Conservation (phyloP, 2,113 vertebrate species). For the Archilochus colubris region DNA sequence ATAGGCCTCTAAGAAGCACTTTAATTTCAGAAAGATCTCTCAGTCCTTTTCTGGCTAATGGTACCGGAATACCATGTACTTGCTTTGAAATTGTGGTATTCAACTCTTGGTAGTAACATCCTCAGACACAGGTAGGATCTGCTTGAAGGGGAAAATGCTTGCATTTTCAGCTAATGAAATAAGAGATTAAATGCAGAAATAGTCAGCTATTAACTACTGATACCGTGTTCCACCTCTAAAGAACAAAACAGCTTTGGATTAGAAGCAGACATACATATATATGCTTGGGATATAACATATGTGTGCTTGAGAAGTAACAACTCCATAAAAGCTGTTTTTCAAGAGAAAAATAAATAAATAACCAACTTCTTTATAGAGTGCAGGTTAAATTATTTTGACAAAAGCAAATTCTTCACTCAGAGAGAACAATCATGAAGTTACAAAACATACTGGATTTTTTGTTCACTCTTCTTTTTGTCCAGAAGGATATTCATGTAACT, state of each 20-base stretch:
- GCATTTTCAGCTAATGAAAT: conserved; percentile 21
- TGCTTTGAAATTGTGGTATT: conserved; percentile 9
- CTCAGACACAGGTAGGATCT: background rate
- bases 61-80: background rate
- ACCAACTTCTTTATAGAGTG: background rate
- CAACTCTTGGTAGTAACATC: background rate
- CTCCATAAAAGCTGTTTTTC: background rate
- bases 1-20: background rate
- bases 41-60: background rate
- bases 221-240: background rate
- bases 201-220: background rate
- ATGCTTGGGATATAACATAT: background rate
- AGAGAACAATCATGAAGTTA: background rate
- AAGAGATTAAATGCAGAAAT: conserved; percentile 21
- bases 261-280: background rate
- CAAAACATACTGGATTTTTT: background rate
- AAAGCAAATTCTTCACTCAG: background rate
- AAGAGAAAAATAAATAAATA: background rate
- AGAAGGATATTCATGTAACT: background rate
- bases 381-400: background rate
- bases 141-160: background rate
- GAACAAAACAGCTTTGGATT: background rate
- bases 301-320: background rate
- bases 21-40: background rate
- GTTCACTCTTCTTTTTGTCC: background rate